Evolutionary conservation across 2,113 vertebrate genomes (phyloP), one percentile per base, ranked within the genome.

Genomic region (Glaucidium brasilianum): DNA sequence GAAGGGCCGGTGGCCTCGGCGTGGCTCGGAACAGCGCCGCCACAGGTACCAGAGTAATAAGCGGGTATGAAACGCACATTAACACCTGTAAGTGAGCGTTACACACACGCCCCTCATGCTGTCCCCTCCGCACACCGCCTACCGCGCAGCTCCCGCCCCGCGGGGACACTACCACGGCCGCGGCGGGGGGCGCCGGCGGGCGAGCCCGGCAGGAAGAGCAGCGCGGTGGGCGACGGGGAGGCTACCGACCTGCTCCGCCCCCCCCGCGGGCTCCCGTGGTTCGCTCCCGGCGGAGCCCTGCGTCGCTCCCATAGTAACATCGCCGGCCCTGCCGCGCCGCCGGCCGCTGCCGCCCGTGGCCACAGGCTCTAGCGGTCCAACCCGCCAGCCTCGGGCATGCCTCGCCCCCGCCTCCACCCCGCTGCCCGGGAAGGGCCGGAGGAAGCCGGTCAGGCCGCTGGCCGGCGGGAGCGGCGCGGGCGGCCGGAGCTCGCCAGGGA

Each of bases 241-340:
- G 60, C 27, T 94, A 96, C 96, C 53, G 77, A 97, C 97, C 97
- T 97, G 91, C 79, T 82, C 91, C 91, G 62, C 92, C 94, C 90
- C 91, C 71, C 12, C 77, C 12, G 63, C 63, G 18, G 74, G 59
- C 45, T 88, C 55, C 60, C 32, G 90, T 47, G 91, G 95, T 67
- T 84, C 66, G 91, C 60, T 96, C 74, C 94, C 91, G n/a, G 91
- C 80, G 22, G 95, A 95, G 80, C 84, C 97, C 81, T 97, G 97
- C 32, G 93, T 90, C 14, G 97, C 97, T 91, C 97, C 97, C 97
- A 96, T 96, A 41, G 94, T 66, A 91, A 90, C 97, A 97, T 93
- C 35, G 59, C 90, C 67, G 3, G 43, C 39, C 62, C 34, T 4
- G 29, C 55, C 20, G 71, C 41, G 35, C 39, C 37, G 49, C 41